Evolutionary conservation across 2,797 vertebrate species (phyloP).

Genomic region (Remorina albescens): DNA sequence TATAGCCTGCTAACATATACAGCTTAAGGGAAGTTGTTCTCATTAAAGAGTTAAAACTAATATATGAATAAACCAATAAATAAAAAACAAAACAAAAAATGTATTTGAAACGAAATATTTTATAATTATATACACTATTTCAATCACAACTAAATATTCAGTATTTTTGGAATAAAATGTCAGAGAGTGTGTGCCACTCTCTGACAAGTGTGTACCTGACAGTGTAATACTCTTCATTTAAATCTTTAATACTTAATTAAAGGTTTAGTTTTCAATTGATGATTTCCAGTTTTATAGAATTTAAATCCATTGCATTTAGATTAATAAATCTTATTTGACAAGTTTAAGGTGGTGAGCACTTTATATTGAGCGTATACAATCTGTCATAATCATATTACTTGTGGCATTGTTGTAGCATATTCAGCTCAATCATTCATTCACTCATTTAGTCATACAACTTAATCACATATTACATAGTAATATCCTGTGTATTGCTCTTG

Average conservation of each 20-base stretch:
- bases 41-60: no score
- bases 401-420: slow-evolving; percentile 27
- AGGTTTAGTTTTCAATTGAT: background rate
- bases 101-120: no score
- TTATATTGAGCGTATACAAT: background rate
- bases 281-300: no score
- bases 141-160: no score
- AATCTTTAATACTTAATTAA: background rate
- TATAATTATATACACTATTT: no score
- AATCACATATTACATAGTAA: slow-evolving; percentile 43
- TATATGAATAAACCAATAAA: no score
- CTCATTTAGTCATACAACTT: slow-evolving; percentile 42
- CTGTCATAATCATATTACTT: slow-evolving; percentile 4
- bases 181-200: no score
- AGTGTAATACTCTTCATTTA: background rate
- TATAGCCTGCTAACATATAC: no score
- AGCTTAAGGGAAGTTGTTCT: no score
- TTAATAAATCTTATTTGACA: background rate
- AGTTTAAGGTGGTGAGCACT: background rate
- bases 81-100: no score
- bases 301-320: background rate
- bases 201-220: background rate
- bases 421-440: slow-evolving; percentile 32
- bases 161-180: no score
- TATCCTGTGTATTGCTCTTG: slow-evolving; percentile 57